Evolutionary conservation across 2,113 vertebrate species (phyloP).

Genomic region (Crotalus helleri): DNA sequence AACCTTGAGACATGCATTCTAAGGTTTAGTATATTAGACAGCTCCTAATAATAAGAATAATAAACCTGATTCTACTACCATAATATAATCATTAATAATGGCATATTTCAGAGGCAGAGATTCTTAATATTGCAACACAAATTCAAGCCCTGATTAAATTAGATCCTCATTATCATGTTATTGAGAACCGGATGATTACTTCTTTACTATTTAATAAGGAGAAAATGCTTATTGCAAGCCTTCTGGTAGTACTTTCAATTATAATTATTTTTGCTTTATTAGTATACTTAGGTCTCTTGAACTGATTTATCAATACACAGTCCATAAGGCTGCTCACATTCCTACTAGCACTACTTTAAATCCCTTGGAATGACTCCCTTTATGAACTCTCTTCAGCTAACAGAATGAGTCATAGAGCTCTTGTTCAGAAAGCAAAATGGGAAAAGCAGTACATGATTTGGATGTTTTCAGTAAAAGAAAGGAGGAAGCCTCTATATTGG

Average conservation of each 20-base stretch:
- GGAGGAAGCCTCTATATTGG: conserved; percentile 53
- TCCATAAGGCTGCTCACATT: conserved; percentile 55
- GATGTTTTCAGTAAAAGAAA: conserved; percentile 50
- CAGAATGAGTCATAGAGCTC: conserved; percentile 59
- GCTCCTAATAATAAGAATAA: conserved; percentile 20
- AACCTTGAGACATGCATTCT: background rate
- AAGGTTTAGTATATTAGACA: background rate
- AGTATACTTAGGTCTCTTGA: conserved; percentile 40
- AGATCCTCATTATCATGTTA: conserved; percentile 42
- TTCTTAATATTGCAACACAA: conserved; percentile 39
- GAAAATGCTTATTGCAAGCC: conserved; percentile 51
- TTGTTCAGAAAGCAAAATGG: conserved; percentile 56
- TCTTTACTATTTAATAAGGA: conserved; percentile 56
- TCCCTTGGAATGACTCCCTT: conserved; percentile 51
- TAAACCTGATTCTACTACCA: background rate
- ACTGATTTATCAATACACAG: conserved; percentile 55
- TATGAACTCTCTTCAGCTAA: conserved; percentile 56
- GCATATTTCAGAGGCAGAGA: conserved; percentile 55
- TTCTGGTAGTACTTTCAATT: conserved; percentile 51
- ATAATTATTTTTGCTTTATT: conserved; percentile 47
- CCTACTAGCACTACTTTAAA: conserved; percentile 48
- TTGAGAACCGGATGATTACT: conserved; percentile 45
- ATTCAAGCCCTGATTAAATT: conserved; percentile 61
- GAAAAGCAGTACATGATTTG: conserved; percentile 44
- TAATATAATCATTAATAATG: conserved; percentile 25